These are phyloP conservation scores for Gymnarchus niloticus DNA, from an alignment of 2,113 vertebrate genomes.

Conservation along the genomic window DNA sequence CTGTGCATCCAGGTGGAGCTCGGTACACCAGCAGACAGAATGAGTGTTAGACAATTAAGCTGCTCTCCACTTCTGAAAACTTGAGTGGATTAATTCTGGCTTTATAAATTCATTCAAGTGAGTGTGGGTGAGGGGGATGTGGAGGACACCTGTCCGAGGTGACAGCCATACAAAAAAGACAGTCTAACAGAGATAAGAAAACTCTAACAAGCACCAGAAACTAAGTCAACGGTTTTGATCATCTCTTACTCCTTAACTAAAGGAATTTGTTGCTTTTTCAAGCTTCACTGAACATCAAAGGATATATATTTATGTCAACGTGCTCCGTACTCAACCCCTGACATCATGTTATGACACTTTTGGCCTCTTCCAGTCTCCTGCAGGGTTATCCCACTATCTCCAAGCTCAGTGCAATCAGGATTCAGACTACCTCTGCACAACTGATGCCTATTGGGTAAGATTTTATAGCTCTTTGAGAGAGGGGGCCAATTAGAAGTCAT, in stretches of 20 bases:
- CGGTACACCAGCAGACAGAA: background rate
- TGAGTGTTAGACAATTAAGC: too few species aligned
- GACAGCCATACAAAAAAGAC: too few species aligned
- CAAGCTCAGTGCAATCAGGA: background rate
- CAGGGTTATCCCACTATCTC: background rate
- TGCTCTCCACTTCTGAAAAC: background rate
- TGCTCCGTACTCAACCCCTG: background rate
- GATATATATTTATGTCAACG: background rate
- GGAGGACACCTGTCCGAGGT: background rate
- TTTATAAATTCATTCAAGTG: background rate
- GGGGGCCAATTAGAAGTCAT: background rate
- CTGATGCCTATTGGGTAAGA: background rate
- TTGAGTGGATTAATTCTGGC: background rate
- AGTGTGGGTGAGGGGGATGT: background rate
- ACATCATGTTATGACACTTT: background rate
- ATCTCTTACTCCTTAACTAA: background rate
- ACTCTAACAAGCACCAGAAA: background rate
- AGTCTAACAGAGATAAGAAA: background rate
- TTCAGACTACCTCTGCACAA: background rate
- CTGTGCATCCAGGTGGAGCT: background rate
- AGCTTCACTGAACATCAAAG: too few species aligned
- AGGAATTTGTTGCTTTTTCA: background rate
- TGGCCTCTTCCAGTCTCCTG: background rate
- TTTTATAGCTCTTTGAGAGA: background rate
- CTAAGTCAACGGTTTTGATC: background rate